A percentile compares a stretch with the other conserved stretches of the same genome.
Conservation (phyloP, 2,113 vertebrate genomes). For the Piaya cayana region DNA sequence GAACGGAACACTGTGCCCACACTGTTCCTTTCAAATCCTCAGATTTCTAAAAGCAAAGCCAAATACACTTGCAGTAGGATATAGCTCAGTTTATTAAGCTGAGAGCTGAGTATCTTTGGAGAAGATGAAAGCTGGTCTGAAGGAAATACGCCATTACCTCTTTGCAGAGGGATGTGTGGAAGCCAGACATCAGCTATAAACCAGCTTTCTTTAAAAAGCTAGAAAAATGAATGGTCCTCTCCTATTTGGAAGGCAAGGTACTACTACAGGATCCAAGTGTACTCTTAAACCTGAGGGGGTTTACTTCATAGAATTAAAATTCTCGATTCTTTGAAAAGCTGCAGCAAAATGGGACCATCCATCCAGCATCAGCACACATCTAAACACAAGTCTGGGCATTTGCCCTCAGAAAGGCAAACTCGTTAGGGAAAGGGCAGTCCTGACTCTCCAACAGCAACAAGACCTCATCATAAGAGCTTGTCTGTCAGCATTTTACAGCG, state of each 20-base stretch:
- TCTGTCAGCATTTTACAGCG: background rate
- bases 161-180: background rate
- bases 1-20: slow-evolving; percentile 20
- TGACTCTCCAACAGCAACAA: background rate
- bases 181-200: background rate
- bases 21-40: slow-evolving; percentile 25
- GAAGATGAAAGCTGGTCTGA: background rate
- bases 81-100: background rate
- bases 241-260: background rate
- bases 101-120: background rate
- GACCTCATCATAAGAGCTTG: background rate
- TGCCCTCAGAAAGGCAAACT: background rate
- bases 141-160: background rate
- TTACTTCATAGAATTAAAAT: background rate
- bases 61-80: background rate
- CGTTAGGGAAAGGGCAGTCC: background rate
- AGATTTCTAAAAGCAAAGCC: background rate
- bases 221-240: background rate
- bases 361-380: background rate
- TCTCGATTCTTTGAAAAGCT: background rate
- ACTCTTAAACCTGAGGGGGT: accelerated
- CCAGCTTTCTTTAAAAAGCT: background rate
- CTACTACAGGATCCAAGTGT: background rate
- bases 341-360: background rate
- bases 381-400: background rate